phyloP scores from a whole-genome alignment of 1,140 invertebrate genomes.

The Lanistes nyassanus region DNA sequence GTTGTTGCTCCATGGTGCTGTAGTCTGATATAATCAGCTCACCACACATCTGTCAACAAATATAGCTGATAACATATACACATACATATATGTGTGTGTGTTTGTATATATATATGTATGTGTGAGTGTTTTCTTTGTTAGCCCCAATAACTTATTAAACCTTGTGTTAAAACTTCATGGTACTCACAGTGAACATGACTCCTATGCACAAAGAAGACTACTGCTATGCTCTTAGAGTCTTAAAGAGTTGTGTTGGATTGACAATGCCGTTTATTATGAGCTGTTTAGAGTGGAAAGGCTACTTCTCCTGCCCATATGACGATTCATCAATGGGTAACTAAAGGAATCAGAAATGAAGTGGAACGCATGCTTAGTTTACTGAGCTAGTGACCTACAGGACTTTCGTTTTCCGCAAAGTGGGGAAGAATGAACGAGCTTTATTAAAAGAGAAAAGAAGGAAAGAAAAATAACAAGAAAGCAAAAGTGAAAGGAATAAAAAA shows the following conservation, averaged over 20 bases:
- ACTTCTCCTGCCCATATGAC: too few relatives aligned
- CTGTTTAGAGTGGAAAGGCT: too few relatives aligned
- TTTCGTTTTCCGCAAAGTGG: not conserved
- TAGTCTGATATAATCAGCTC: too few relatives aligned
- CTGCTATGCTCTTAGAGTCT: not conserved
- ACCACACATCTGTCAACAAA: too few relatives aligned
- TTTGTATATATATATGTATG: not conserved
- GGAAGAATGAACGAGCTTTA: not conserved
- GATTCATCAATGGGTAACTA: not conserved
- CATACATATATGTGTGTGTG: not conserved
- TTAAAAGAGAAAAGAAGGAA: not conserved
- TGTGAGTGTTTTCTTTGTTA: not conserved
- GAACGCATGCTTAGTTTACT: not conserved
- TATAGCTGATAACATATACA: not conserved
- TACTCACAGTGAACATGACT: too few relatives aligned
- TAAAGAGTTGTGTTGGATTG: not conserved
- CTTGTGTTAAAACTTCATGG: not conserved
- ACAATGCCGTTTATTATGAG: too few relatives aligned
- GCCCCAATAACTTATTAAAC: too few relatives aligned
- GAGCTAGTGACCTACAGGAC: not conserved
- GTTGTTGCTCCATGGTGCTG: too few relatives aligned
- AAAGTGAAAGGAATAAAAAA: not conserved
- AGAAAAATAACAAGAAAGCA: not conserved
- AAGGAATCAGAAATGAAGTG: not conserved
- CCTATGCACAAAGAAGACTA: too few relatives aligned